phyloP scores from a whole-genome alignment of 2,888 invertebrate species.

The Tribolium freemani region DNA sequence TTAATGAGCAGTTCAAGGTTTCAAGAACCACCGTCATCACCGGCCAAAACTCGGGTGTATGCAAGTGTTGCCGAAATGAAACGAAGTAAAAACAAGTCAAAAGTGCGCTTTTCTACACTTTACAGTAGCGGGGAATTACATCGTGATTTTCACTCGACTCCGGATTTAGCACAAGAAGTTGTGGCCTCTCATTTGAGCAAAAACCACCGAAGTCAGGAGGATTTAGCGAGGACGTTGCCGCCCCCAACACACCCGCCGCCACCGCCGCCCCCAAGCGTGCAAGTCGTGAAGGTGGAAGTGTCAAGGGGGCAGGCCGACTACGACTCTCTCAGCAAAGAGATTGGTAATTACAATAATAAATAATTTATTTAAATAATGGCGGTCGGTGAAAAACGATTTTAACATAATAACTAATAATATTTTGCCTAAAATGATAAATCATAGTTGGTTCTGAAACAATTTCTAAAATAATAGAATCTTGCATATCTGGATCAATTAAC shows the following conservation, averaged over 20 bases:
- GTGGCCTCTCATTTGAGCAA: constrained; percentile 59
- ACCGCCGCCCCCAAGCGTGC: constrained; percentile 79
- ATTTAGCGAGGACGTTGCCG: constrained; percentile 75
- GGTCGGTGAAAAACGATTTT: too few relatives aligned
- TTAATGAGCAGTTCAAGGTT: constrained; percentile 85
- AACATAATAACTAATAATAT: too few relatives aligned
- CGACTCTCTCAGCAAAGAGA: constrained; percentile 60
- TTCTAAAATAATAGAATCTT: too few relatives aligned
- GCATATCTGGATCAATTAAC: too few relatives aligned
- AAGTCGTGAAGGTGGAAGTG: constrained; percentile 79
- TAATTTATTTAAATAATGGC: too few relatives aligned
- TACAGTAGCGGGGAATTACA: constrained; percentile 73
- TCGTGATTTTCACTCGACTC: constrained; percentile 91
- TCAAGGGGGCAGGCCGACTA: constrained; percentile 65
- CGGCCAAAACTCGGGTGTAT: constrained; percentile 81
- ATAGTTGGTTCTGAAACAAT: too few relatives aligned
- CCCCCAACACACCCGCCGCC: constrained; percentile 89
- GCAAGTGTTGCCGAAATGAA: constrained; percentile 97
- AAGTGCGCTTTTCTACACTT: constrained; percentile 67
- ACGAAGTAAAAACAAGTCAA: constrained; percentile 80
- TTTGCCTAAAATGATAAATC: too few relatives aligned
- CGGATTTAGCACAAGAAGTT: constrained; percentile 77
- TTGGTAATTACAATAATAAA: constrained; percentile 8
- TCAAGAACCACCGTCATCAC: constrained; percentile 81
- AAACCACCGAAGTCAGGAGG: constrained; percentile 80